These are phyloP conservation scores for Labrus mixtus DNA, from an alignment of 2,113 vertebrate genomes.

Conservation along the genomic window DNA sequence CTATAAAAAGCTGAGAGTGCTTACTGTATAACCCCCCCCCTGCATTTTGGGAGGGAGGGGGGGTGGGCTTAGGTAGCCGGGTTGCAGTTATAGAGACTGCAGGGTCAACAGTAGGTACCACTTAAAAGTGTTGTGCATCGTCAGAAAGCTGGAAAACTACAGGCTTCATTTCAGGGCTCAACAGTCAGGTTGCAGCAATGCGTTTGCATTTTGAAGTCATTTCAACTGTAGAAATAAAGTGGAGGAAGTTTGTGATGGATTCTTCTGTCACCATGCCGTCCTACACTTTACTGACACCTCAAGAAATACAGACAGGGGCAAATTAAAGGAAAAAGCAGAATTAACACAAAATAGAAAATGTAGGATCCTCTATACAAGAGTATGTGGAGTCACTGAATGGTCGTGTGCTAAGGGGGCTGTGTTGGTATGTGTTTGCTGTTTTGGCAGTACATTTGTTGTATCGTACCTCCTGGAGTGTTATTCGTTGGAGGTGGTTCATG, in stretches of 20 bases:
- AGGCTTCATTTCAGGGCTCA: slow-evolving; percentile 34
- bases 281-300: background rate
- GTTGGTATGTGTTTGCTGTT: too few species aligned
- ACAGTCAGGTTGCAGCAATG: slow-evolving; percentile 24
- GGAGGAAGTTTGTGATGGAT: slow-evolving; percentile 27
- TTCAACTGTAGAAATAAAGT: slow-evolving; percentile 23
- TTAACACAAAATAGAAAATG: background rate
- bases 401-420: too few species aligned
- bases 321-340: too few species aligned
- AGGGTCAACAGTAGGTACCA: slow-evolving; percentile 64
- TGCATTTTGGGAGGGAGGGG: slow-evolving; percentile 17
- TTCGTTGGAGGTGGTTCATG: too few species aligned
- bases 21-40: slow-evolving; percentile 26
- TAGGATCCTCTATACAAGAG: background rate
- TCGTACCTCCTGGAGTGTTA: too few species aligned
- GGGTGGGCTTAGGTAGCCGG: slow-evolving; percentile 34
- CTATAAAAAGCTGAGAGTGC: slow-evolving; percentile 65
- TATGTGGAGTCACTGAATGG: background rate
- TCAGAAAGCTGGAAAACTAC: slow-evolving; percentile 41
- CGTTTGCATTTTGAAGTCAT: slow-evolving; percentile 13
- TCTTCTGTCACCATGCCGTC: background rate
- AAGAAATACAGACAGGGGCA: too few species aligned
- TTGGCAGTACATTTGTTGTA: too few species aligned
- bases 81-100: slow-evolving; percentile 43
- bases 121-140: slow-evolving; percentile 60